Evolutionary conservation across 2,113 vertebrate genomes (phyloP), one percentile per base, ranked within the genome.

Genomic region (Dicentrarchus labrax): DNA sequence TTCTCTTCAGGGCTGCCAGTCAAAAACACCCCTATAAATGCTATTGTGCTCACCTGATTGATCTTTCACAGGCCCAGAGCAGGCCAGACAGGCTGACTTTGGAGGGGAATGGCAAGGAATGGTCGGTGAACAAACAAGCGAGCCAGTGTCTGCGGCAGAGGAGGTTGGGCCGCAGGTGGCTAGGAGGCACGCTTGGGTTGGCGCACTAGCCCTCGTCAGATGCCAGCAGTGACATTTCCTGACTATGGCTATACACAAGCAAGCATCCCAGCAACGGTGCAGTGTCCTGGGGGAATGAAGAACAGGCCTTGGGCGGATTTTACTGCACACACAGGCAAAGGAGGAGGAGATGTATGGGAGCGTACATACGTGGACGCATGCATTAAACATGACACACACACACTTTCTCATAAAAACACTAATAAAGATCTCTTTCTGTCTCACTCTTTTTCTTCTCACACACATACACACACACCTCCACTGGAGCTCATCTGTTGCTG

Each of bases 191-290:
- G 77, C 91, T 94, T 88, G 93, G 94, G 86, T 91, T 90, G 92
- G 93, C 88, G 76, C 84, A 38, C 82, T 76, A 50, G 83, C 72
- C 86, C 85, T 67, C 82, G 67, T 94, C 86, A 93, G 86, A 93
- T 94, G 94, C 94, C 94, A 95, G 66, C 90, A 71, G 82, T 90
- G 93, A 94, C 93, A 95, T 94, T 95, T 95, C 95, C 94, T 95
- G 93, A 90, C 93, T 92, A 87, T 90, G 92, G 78, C 86, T 88
- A 54, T 83, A 94, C 89, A 94, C 89, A 95, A 89, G 84, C 89
- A 90, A 93, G 95, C 94, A 91, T 91, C 94, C 93, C 91, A 92
- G 95, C 95, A 96, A 95, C 93, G 79, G 87, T 78, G 89, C 92
- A 54, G 88, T n/a, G 84, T 86, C 88, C 77, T 80, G 72, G 80